phyloP scores from a whole-genome alignment of 2,888 invertebrate species.

The Tetramorium bicarinatum region DNA sequence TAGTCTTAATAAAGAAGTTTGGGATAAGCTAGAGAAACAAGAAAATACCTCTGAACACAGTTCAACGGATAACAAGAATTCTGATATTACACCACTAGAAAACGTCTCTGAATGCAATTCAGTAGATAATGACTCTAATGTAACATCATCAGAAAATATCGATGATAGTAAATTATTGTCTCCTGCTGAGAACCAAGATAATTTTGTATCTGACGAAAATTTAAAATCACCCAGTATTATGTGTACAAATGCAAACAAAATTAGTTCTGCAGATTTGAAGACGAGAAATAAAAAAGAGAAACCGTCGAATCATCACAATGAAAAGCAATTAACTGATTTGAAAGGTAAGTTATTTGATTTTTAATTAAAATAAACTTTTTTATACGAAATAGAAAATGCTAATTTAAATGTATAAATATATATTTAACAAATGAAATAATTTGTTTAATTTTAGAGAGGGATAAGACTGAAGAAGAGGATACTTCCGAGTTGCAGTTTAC shows the following conservation, averaged over 20 bases:
- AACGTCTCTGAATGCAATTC: no score
- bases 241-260: conserved; percentile 65
- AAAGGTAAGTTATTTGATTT: conserved; percentile 32
- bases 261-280: conserved; percentile 27
- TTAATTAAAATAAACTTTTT: conserved; percentile 10
- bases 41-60: neutral
- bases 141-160: neutral
- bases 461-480: neutral
- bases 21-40: conserved; percentile 73
- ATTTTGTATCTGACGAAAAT: neutral
- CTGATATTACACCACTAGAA: neutral
- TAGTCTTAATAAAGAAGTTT: conserved; percentile 76
- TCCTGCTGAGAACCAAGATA: neutral
- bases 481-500: neutral
- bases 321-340: conserved; percentile 4
- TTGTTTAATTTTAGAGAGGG: conserved; percentile 21
- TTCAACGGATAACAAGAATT: conserved; percentile 6
- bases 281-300: conserved; percentile 54
- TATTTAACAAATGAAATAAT: neutral
- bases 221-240: conserved; percentile 70
- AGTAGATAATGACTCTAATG: neutral
- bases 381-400: neutral
- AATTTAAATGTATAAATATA: neutral
- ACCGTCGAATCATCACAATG: neutral
- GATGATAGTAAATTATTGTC: neutral